Conservation (phyloP, 2,113 vertebrate genomes). For the Pipa parva region DNA sequence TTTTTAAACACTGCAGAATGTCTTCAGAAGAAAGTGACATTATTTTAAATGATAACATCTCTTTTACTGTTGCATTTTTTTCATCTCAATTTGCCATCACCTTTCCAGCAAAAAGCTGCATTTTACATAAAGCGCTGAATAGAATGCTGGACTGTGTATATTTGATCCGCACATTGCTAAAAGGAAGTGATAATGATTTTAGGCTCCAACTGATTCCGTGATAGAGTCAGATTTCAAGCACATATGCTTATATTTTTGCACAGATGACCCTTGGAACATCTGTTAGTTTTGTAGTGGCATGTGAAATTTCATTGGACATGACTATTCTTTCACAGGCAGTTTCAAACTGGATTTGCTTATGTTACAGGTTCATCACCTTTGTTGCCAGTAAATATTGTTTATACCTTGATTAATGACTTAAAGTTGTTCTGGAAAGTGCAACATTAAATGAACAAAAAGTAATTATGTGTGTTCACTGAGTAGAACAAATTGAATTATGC, state of each 20-base stretch:
- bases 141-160: slow-evolving; percentile 54
- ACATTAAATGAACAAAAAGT: slow-evolving; percentile 18
- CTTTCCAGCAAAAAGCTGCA: too few relatives aligned
- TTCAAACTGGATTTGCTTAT: neutral
- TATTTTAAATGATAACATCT: too few relatives aligned
- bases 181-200: slow-evolving; percentile 70
- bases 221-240: slow-evolving; percentile 75
- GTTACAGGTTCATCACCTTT: neutral
- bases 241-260: slow-evolving; percentile 78
- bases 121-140: too few relatives aligned
- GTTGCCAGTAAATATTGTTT: slow-evolving; percentile 29
- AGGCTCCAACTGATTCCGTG: slow-evolving; percentile 67
- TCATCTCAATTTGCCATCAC: too few relatives aligned
- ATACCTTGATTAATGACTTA: slow-evolving; percentile 24
- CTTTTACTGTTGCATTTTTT: too few relatives aligned
- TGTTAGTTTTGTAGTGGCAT: slow-evolving; percentile 70
- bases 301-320: slow-evolving; percentile 65
- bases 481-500: neutral
- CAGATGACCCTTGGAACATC: slow-evolving; percentile 73
- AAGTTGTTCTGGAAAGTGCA: neutral
- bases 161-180: slow-evolving; percentile 68
- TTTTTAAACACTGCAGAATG: too few relatives aligned
- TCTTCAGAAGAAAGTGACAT: too few relatives aligned
- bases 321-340: slow-evolving; percentile 47
- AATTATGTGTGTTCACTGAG: slow-evolving; percentile 3